These are phyloP conservation scores for Pongo abelii DNA, from an alignment of 2,113 vertebrate genomes.

Conservation along the genomic window DNA sequence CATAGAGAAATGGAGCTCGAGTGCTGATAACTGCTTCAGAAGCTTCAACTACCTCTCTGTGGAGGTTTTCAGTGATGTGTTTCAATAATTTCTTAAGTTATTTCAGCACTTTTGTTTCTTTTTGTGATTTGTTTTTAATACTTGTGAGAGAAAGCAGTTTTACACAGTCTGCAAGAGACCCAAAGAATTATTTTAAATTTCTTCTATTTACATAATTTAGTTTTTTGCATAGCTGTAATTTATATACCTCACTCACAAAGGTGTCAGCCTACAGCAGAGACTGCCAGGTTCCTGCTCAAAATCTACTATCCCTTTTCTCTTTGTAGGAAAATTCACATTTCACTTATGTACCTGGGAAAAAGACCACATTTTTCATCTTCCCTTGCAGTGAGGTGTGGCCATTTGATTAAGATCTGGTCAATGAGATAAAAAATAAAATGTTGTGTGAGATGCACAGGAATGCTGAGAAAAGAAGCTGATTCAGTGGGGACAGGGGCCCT, in stretches of 20 bases:
- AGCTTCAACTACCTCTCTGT: neutral
- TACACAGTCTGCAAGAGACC: neutral
- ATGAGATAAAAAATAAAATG: constrained; percentile 19
- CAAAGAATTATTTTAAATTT: neutral
- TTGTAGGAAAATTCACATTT: constrained; percentile 1
- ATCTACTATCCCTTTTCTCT: neutral
- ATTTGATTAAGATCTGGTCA: neutral
- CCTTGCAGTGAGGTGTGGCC: neutral
- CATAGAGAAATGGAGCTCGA: neutral
- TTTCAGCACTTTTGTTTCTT: neutral
- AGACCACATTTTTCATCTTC: neutral
- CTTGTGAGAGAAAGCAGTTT: neutral
- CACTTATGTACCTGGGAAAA: neutral
- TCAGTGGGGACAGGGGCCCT: rapidly evolving
- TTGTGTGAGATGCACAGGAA: neutral
- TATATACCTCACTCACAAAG: neutral
- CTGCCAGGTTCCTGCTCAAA: neutral
- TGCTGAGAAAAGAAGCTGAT: neutral
- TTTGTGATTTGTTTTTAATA: neutral
- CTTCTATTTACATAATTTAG: neutral
- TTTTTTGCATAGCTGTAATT: neutral
- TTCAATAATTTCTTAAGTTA: neutral
- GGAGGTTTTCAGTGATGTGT: neutral
- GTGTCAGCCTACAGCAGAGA: neutral
- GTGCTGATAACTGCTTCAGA: no score